Conservation (phyloP, 2,888 invertebrate genomes). For the Exocentrus adspersus region DNA sequence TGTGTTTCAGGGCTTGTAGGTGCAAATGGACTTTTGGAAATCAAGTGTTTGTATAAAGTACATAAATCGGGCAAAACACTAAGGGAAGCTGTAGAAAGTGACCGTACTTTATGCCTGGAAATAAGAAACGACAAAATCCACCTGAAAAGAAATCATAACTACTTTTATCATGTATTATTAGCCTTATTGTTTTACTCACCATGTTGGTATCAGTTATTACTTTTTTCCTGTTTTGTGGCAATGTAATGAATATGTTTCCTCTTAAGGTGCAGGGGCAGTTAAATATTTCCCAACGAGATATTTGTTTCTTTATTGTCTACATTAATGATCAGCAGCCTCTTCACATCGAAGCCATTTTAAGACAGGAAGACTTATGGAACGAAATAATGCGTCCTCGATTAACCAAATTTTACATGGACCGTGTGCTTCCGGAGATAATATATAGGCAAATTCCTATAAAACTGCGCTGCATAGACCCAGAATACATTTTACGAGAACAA, state of each 20-base stretch:
- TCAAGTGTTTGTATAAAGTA: constrained; percentile 1
- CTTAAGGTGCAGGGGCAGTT: not conserved
- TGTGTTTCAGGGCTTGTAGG: constrained; percentile 3
- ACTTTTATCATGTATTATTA: not conserved
- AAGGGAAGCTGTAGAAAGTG: not conserved
- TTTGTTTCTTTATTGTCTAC: not conserved
- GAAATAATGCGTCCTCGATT: no score
- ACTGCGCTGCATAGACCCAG: no score
- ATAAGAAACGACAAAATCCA: not conserved
- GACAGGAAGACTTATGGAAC: no score
- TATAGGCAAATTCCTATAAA: no score
- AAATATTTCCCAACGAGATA: not conserved
- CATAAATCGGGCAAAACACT: not conserved
- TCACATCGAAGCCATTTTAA: no score
- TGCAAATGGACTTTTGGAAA: constrained; percentile 1
- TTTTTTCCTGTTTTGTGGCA: no score
- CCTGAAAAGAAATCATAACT: not conserved
- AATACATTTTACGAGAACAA: no score
- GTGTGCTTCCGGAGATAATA: no score
- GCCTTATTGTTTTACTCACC: no score
- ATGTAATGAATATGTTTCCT: no score
- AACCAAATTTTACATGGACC: no score
- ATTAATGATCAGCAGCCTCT: not conserved
- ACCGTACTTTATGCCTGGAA: not conserved
- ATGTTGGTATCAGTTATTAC: no score